Base-by-base conservation (phyloP, 1,140 invertebrate genomes). In the Lepidotrigona ventralis region DNA sequence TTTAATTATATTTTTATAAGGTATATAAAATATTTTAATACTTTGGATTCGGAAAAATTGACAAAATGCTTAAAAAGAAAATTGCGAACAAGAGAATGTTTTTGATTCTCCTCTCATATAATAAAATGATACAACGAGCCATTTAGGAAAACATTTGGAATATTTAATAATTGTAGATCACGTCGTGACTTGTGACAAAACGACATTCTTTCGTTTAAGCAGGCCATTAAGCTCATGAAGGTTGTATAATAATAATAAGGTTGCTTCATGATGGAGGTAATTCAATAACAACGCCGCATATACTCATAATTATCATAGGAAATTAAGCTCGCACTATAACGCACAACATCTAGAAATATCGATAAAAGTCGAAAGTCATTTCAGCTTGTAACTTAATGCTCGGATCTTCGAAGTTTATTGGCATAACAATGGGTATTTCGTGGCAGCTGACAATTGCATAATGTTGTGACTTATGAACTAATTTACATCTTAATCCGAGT, bases 401-500 rank as follows among this genome's bases (percentile, higher is more conserved):
- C 58, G 68, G 75, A 89, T 84, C 84, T 84, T 84, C 77, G 71
- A 89, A 81, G 84, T 89, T 83, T 86, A 89, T 89, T 82, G 83
- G 79, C 85, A 76, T 83, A 81, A 89, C 88, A 89, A 89, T 89
- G 73, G 86, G 58, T 72, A 75, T 79, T 64, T 66, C 53, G 69
- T 64, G 29, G 69, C 81, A 79, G 56, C 81, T 87, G 86, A 85
- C 85, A 88, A 89, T 89, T 66, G 85, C 85, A 87, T 89, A 89
- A 89, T 87, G 79, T 84, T 82, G 74, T 85, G 86, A 88, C 86
- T 89, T 90, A 90, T 88, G 85, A 86, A 91, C 88, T 89, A 86
- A 91, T 91, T 91, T 91, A 84, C 90, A 91, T 91, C 89, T 90
- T 90, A 90, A 90, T 90, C 86, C 83, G 79, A 70, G 81, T 71